Evolutionary conservation across 1,140 invertebrate species (phyloP).

Genomic region (Dendroctonus valens): DNA sequence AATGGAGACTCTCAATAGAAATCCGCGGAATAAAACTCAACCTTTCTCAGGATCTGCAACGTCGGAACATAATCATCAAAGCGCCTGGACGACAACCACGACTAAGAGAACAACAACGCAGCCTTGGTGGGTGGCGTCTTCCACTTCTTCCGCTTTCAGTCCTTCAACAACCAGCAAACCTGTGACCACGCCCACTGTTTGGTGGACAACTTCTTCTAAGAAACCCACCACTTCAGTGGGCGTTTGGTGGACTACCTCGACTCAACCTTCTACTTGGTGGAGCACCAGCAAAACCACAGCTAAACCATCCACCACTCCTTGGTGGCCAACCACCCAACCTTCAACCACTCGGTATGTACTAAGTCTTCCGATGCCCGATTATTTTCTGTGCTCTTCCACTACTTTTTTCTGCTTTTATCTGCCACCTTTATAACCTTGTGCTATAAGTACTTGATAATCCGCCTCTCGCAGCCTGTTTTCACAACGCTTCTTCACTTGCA

Average conservation of each 20-base stretch:
- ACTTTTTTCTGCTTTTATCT: no score
- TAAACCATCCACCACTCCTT: constrained; percentile 38
- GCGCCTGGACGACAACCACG: constrained; percentile 43
- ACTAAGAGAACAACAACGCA: constrained; percentile 47
- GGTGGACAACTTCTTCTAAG: constrained; percentile 42
- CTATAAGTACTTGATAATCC: no score
- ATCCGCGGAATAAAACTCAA: background rate
- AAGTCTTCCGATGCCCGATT: no score
- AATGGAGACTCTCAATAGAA: background rate
- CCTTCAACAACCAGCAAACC: constrained; percentile 43
- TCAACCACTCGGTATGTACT: no score
- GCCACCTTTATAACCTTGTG: no score
- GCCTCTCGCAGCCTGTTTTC: no score
- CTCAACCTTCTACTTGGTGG: constrained; percentile 35
- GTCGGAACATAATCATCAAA: constrained; percentile 29
- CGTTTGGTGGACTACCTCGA: constrained; percentile 44
- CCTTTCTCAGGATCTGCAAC: constrained; percentile 13
- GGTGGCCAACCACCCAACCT: constrained; percentile 34
- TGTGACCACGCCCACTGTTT: constrained; percentile 49
- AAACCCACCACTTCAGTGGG: constrained; percentile 8
- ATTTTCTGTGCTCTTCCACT: no score
- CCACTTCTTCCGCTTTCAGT: constrained; percentile 38
- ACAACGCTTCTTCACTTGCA: no score
- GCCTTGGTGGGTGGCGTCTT: constrained; percentile 42
- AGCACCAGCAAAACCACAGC: constrained; percentile 34